These are phyloP conservation scores for Apodemia mormo DNA, from an alignment of 2,888 invertebrate genomes.

Conservation along the genomic window DNA sequence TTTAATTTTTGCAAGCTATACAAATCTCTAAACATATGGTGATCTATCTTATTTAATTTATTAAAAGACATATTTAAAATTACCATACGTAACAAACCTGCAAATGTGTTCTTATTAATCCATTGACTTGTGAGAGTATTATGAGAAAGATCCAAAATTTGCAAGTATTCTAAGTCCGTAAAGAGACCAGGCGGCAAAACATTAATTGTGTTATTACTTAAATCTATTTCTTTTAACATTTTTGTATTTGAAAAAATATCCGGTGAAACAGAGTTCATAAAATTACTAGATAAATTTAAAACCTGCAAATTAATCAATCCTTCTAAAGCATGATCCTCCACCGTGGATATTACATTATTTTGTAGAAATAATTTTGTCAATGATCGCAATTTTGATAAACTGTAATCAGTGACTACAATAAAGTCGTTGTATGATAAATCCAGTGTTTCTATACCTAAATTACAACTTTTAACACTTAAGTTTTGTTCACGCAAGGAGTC, in stretches of 20 bases:
- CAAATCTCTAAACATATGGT: conserved; percentile 86
- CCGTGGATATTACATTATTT: conserved; percentile 87
- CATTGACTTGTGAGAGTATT: conserved; percentile 88
- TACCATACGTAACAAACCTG: conserved; percentile 86
- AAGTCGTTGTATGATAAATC: conserved; percentile 89
- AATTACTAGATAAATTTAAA: conserved; percentile 90
- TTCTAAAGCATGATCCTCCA: conserved; percentile 87
- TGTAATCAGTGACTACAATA: conserved; percentile 85
- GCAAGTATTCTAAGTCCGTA: conserved; percentile 86
- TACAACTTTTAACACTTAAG: conserved; percentile 84
- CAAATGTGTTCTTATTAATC: conserved; percentile 88
- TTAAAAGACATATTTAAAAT: conserved; percentile 89
- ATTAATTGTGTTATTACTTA: conserved; percentile 89
- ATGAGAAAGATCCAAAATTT: conserved; percentile 86
- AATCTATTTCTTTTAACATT: conserved; percentile 85
- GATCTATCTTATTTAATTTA: conserved; percentile 85
- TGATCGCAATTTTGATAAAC: conserved; percentile 85
- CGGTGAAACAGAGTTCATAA: conserved; percentile 87
- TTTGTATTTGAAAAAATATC: conserved; percentile 86
- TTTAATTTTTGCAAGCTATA: conserved; percentile 88
- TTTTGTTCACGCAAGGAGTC: conserved; percentile 83
- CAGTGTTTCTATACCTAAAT: conserved; percentile 84
- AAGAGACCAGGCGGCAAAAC: conserved; percentile 88
- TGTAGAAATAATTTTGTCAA: conserved; percentile 86
- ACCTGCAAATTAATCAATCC: conserved; percentile 85